A percentile compares a stretch with the other conserved stretches of the same genome.
Conservation (phyloP, 2,797 vertebrate species). For the Taeniopygia guttata region DNA sequence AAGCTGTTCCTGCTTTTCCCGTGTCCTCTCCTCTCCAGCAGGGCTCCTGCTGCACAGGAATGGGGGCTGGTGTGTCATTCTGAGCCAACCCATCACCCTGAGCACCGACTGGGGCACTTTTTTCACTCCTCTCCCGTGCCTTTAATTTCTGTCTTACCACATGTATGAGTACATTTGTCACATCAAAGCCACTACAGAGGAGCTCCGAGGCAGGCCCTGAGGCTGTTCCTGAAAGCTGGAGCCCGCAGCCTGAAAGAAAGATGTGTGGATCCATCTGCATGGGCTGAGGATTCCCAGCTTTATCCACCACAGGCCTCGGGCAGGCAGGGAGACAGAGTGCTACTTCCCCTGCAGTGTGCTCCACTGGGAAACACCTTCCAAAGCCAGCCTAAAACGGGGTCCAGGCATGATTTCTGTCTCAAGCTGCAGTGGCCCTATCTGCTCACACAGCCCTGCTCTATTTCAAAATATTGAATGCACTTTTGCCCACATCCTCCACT, state of each 20-base stretch:
- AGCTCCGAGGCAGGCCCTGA: not conserved
- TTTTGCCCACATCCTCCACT: not conserved
- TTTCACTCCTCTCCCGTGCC: not conserved
- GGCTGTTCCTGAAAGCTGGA: not conserved
- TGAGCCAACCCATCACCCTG: not conserved
- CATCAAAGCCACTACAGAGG: not conserved
- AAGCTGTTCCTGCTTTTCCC: not conserved
- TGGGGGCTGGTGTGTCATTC: not conserved
- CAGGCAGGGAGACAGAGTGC: not conserved
- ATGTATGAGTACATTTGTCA: not conserved
- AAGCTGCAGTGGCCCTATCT: not conserved
- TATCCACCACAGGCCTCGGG: not conserved
- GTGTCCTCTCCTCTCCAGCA: not conserved
- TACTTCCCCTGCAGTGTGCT: not conserved
- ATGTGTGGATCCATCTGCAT: not conserved
- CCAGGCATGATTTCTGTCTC: not conserved
- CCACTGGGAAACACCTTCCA: not conserved
- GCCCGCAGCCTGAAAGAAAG: not conserved
- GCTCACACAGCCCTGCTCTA: not conserved
- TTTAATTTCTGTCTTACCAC: not conserved
- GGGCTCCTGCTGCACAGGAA: not conserved
- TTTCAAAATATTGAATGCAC: fast-evolving
- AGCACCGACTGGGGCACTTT: not conserved
- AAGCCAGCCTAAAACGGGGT: not conserved
- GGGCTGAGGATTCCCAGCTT: not conserved